These are phyloP conservation scores for Drosophila parthenogenetica DNA, from an alignment of 2,888 invertebrate genomes.

Conservation along the genomic window DNA sequence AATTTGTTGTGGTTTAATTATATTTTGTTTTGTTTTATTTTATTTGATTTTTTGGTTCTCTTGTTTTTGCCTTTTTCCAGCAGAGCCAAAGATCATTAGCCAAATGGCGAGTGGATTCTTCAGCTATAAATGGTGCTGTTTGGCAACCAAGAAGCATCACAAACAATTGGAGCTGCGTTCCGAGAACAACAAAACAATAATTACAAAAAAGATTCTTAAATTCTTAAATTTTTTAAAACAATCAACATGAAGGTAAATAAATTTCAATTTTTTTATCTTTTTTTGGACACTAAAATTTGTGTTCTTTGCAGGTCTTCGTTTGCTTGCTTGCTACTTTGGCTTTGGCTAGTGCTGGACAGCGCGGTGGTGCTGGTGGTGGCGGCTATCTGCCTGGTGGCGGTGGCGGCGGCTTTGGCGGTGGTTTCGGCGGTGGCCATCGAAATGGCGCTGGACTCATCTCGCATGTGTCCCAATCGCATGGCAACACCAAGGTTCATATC, in stretches of 20 bases:
- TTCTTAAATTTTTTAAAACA: not conserved
- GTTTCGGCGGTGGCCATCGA: conserved; percentile 48
- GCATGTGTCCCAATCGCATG: conserved; percentile 65
- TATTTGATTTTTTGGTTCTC: conserved; percentile 1
- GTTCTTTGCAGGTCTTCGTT: conserved; percentile 60
- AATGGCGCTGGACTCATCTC: conserved; percentile 65
- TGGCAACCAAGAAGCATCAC: conserved; percentile 56
- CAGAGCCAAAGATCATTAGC: conserved; percentile 67
- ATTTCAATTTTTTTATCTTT: not conserved
- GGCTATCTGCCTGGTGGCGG: conserved; percentile 62
- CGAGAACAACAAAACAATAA: conserved; percentile 41
- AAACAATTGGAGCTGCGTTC: conserved; percentile 63
- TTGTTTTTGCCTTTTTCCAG: conserved; percentile 19
- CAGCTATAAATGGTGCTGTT: conserved; percentile 66
- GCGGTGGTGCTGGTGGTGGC: conserved; percentile 53
- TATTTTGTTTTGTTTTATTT: not conserved
- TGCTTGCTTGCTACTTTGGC: conserved; percentile 70
- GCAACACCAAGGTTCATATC: conserved; percentile 66
- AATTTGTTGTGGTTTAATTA: conserved; percentile 18
- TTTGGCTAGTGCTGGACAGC: conserved; percentile 65
- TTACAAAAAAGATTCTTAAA: conserved; percentile 5
- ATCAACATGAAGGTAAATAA: conserved; percentile 60
- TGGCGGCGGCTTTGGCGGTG: conserved; percentile 48
- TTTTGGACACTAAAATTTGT: not conserved
- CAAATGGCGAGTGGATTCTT: conserved; percentile 20